A percentile compares a stretch with the other conserved stretches of the same genome.
Conservation (phyloP, 2,113 vertebrate species). For the Hippocampus barbouri region DNA sequence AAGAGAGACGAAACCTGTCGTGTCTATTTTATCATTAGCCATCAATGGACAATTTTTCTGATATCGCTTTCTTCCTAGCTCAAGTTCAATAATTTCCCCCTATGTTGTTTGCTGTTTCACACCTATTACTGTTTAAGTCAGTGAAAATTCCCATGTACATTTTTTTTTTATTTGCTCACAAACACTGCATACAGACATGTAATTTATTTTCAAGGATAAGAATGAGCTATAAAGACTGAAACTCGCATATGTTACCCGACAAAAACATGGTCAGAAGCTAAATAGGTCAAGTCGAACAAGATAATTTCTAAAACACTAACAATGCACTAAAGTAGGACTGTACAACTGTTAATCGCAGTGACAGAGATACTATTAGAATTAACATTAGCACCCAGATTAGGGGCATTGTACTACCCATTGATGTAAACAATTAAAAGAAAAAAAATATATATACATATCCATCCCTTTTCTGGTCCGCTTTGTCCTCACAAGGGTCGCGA, state of each 20-base stretch:
- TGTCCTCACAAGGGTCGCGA: too few relatives aligned
- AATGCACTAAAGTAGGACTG: neutral
- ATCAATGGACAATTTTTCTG: neutral
- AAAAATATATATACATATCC: neutral
- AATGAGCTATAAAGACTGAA: neutral
- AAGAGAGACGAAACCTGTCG: slow-evolving; percentile 4
- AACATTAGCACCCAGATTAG: neutral
- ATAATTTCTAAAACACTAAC: neutral
- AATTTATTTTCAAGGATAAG: neutral
- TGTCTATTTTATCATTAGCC: neutral
- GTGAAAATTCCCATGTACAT: neutral
- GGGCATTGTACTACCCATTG: neutral
- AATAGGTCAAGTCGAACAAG: neutral
- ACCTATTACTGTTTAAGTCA: neutral
- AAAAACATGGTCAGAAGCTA: neutral
- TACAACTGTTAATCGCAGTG: neutral
- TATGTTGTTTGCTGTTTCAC: too few relatives aligned
- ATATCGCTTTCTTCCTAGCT: neutral
- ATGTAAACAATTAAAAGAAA: neutral
- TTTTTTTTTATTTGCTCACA: neutral
- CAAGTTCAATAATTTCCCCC: neutral
- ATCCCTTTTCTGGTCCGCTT: too few relatives aligned
- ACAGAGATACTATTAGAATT: neutral
- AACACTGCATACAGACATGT: neutral
- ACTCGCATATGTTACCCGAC: neutral